Base-by-base conservation (phyloP, 2,113 vertebrate genomes). In the Cercocebus atys region DNA sequence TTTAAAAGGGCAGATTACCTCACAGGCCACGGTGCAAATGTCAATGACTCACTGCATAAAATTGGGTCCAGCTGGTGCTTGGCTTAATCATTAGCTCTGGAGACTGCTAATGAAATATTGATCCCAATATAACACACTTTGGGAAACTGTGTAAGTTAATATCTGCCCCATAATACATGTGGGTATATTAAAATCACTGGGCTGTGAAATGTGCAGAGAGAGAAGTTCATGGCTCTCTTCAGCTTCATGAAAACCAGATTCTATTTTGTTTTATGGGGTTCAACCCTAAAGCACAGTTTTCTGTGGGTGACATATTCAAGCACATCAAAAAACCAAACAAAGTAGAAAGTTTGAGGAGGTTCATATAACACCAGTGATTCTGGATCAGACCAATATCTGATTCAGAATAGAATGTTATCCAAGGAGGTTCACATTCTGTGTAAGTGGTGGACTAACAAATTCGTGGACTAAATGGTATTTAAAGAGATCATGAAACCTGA, bases 101-200 rank as follows among this genome's bases (percentile, higher is more conserved):
- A 98, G 97, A 97, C 96, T 96, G 97, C 93, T 98, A 98, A 97
- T 98, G 97, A 98, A 98, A 98, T 98, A 98, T 98, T 96, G 98
- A 98, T 98, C 85, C 85, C 55, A 78, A 97, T 97, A 97, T 95
- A 97, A 96, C 92, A 96, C 96, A 97, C 91, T 94, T 96, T 96
- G 92, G 38, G 66, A 97, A 93, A 96, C n/a, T 94, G 78, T 96
- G 78, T 97, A 98, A 96, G 94, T 97, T 98, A 96, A 88, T 97
- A 98, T 97, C 92, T 96, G 90, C 64, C 84, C 94, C 97, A 14
- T 93, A 88, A 96, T 95, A 94, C 93, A n/a, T 95, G 84, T 96
- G 81, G 81, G 75, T 96, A 94, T 96, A 95, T 96, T 98, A 98
- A 96, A 93, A 97, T 85, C 97, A 97, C 40, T 98, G 84, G 76